These are phyloP conservation scores for Naja naja DNA, from an alignment of 2,113 vertebrate species.

Conservation along the genomic window DNA sequence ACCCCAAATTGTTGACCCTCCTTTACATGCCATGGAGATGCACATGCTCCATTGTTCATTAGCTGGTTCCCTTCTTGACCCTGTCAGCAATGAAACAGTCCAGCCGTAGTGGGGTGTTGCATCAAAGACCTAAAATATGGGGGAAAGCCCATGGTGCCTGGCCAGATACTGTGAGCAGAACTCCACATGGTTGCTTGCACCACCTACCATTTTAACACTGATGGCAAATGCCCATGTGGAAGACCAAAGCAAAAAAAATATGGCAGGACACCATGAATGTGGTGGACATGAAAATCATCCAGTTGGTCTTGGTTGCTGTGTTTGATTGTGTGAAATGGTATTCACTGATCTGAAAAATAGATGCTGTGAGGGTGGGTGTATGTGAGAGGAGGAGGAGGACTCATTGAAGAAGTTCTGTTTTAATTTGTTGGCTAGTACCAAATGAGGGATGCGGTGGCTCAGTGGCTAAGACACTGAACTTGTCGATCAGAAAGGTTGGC, in stretches of 20 bases:
- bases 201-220: neutral
- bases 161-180: neutral
- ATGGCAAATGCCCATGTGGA: neutral
- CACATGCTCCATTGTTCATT: neutral
- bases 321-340: neutral
- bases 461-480: no score
- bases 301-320: neutral
- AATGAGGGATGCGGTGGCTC: neutral
- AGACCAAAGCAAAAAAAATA: neutral
- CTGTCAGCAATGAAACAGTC: neutral
- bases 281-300: neutral
- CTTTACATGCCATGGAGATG: neutral
- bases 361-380: neutral
- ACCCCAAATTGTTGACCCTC: neutral
- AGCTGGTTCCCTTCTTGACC: neutral
- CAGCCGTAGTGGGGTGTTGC: neutral
- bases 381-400: no score
- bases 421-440: neutral
- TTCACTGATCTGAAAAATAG: neutral
- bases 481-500: no score
- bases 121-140: neutral
- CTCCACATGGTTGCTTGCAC: neutral
- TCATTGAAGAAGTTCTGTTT: neutral
- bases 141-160: neutral
- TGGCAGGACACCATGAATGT: neutral